Percentiles rank a stretch among this genome's conserved stretches.
phyloP scores from a whole-genome alignment of 35 echinoderm and acorn worm species.

The Acanthaster planci region DNA sequence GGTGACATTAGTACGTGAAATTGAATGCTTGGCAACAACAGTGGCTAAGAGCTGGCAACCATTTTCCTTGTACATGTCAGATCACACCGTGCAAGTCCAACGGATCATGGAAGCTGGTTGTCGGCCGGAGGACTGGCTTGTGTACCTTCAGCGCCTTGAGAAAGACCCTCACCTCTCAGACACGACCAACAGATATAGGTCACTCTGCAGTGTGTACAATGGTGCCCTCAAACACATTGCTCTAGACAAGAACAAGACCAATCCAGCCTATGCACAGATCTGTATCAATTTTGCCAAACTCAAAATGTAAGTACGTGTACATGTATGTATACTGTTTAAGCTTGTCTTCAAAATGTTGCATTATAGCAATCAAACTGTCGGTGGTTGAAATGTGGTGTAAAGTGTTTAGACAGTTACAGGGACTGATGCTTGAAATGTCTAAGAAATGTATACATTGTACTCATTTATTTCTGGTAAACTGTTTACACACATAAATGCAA shows the following conservation, averaged over 20 bases:
- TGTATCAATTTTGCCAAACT: constrained; percentile 72
- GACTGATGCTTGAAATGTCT: no score
- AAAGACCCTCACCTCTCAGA: constrained; percentile 18
- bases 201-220: constrained; percentile 63
- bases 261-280: constrained; percentile 70
- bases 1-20: no score
- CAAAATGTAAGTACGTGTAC: constrained; percentile 60
- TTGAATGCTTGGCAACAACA: no score
- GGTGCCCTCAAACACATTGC: constrained; percentile 73
- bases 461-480: no score
- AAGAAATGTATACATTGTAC: no score
- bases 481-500: no score
- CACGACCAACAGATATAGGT: constrained; percentile 35
- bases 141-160: constrained; percentile 58
- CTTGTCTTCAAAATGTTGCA: no score
- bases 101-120: constrained; percentile 55
- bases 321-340: no score
- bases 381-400: no score
- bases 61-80: constrained; percentile 17
- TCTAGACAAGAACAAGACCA: constrained; percentile 53
- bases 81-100: constrained; percentile 61
- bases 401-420: no score
- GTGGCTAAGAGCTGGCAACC: no score
- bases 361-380: no score
- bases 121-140: constrained; percentile 79